Evolutionary conservation across 1,140 invertebrate species (phyloP).

Genomic region (Neodiprion fabricii): DNA sequence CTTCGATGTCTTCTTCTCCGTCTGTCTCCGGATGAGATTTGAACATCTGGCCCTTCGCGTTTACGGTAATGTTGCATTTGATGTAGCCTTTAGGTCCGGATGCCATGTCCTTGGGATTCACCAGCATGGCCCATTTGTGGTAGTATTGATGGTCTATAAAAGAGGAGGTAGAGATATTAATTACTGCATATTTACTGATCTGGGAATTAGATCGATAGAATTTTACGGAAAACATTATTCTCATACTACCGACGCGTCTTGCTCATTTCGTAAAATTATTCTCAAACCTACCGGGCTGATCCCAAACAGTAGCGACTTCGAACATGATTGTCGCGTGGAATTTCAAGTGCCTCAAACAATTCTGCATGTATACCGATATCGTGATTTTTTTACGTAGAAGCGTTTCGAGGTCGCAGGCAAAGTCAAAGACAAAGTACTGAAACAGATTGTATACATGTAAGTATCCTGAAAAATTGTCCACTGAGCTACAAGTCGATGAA

Average conservation of each 20-base stretch:
- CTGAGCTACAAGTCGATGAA: slow-evolving; percentile 14
- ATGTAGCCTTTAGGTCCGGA: slow-evolving; percentile 75
- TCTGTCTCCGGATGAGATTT: slow-evolving; percentile 65
- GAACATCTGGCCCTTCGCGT: slow-evolving; percentile 71
- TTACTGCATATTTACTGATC: too few species aligned
- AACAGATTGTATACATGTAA: slow-evolving; percentile 41
- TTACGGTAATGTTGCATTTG: slow-evolving; percentile 77
- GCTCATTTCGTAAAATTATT: slow-evolving; percentile 18
- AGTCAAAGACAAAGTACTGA: slow-evolving; percentile 58
- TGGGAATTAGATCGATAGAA: neutral
- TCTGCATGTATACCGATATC: slow-evolving; percentile 52
- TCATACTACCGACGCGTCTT: slow-evolving; percentile 11
- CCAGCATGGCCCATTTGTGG: slow-evolving; percentile 82
- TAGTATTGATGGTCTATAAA: slow-evolving; percentile 76
- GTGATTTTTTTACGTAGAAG: slow-evolving; percentile 50
- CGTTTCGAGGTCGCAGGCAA: slow-evolving; percentile 44
- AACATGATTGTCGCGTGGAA: slow-evolving; percentile 59
- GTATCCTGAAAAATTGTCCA: slow-evolving; percentile 40
- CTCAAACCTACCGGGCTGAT: slow-evolving; percentile 66
- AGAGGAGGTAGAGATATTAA: slow-evolving; percentile 12
- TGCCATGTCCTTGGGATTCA: slow-evolving; percentile 69
- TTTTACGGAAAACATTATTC: neutral
- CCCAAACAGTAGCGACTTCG: slow-evolving; percentile 74
- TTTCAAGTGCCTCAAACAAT: slow-evolving; percentile 45
- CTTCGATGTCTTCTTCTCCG: slow-evolving; percentile 76